Conservation (phyloP, 1,140 invertebrate species). For the Temnothorax curvispinosus region DNA sequence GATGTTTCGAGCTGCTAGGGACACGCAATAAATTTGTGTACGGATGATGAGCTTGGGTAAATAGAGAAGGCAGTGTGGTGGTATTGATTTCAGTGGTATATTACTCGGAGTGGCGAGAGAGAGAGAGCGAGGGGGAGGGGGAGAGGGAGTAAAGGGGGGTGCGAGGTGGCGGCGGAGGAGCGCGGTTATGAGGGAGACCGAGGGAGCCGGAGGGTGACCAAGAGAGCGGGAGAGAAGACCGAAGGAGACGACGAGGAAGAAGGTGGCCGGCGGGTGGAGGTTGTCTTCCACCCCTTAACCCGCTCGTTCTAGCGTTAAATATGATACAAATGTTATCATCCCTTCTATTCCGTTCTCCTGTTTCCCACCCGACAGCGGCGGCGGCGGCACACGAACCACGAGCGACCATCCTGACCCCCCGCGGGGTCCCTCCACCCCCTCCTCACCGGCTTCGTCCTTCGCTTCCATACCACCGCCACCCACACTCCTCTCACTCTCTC, state of each 20-base stretch:
- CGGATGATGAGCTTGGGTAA: constrained; percentile 79
- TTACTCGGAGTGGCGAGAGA: constrained; percentile 76
- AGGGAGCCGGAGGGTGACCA: constrained; percentile 30
- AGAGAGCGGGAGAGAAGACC: constrained; percentile 43
- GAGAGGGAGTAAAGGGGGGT: background rate
- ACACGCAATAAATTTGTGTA: constrained; percentile 81
- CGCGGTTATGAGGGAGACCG: constrained; percentile 18
- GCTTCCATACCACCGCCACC: constrained; percentile 48
- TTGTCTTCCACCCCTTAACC: constrained; percentile 78
- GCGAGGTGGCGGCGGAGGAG: constrained; percentile 40
- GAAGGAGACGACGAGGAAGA: constrained; percentile 63
- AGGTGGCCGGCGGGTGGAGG: constrained; percentile 67
- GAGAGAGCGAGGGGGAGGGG: constrained; percentile 27
- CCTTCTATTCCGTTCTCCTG: constrained; percentile 78
- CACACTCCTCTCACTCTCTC: background rate
- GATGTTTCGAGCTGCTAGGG: constrained; percentile 59
- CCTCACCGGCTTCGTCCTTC: constrained; percentile 52
- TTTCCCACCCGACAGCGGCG: constrained; percentile 61
- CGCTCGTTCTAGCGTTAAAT: constrained; percentile 83
- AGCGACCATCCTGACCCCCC: constrained; percentile 59
- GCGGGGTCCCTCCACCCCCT: background rate
- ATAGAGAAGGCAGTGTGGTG: constrained; percentile 79
- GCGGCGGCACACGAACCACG: constrained; percentile 62
- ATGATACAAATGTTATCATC: constrained; percentile 85
- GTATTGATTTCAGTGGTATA: constrained; percentile 82